Percentiles rank a stretch among this genome's conserved stretches.
Conservation (phyloP, 2,888 invertebrate species). For the Chironomus riparius region DNA sequence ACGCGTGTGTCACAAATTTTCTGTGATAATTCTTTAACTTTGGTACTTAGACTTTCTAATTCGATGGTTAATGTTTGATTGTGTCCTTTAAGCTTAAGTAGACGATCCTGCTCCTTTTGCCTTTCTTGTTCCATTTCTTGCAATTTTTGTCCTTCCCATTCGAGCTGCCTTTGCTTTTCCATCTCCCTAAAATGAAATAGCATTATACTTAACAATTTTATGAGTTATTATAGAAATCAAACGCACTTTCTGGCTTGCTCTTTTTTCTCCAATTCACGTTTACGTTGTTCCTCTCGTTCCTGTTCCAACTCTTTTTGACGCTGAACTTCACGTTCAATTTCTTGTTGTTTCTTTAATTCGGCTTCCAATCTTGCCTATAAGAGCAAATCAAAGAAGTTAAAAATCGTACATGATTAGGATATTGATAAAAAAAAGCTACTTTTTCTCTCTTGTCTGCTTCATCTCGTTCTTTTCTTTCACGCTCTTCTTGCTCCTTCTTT, state of each 20-base stretch:
- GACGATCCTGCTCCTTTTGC: slow-evolving; percentile 75
- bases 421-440: not conserved
- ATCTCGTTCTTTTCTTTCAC: slow-evolving; percentile 86
- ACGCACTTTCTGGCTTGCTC: slow-evolving; percentile 58
- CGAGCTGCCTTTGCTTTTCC: slow-evolving; percentile 88
- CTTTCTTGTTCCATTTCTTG: slow-evolving; percentile 80
- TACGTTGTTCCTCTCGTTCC: slow-evolving; percentile 66
- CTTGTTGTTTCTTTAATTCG: slow-evolving; percentile 75
- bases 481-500: slow-evolving; percentile 83
- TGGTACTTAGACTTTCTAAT: slow-evolving; percentile 50
- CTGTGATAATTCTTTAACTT: slow-evolving; percentile 68
- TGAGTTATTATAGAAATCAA: not conserved
- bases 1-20: slow-evolving; percentile 76
- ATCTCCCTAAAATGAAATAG: slow-evolving; percentile 55
- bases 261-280: slow-evolving; percentile 67
- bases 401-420: not conserved
- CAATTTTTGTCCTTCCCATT: slow-evolving; percentile 88
- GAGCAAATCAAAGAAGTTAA: not conserved
- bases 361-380: slow-evolving; percentile 53
- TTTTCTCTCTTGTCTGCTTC: slow-evolving; percentile 81
- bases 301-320: slow-evolving; percentile 68
- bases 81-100: slow-evolving; percentile 75
- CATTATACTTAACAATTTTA: no score
- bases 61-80: slow-evolving; percentile 77
- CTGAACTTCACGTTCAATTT: slow-evolving; percentile 71